These are phyloP conservation scores for Perdix hodgsoniae DNA, from an alignment of 2,797 vertebrate genomes.

Conservation along the genomic window DNA sequence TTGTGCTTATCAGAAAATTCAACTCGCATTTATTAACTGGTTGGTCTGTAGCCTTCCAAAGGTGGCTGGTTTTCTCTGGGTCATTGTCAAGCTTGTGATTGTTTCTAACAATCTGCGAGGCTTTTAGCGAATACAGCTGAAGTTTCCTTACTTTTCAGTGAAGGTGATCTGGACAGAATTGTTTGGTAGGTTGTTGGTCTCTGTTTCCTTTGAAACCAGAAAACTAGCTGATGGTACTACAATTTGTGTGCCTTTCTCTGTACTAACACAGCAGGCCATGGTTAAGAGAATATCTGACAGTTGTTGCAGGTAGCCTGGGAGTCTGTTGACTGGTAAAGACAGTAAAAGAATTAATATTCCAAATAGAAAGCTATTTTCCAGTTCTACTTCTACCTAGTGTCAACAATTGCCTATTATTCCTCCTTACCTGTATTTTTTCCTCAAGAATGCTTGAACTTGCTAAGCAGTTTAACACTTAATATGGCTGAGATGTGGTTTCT, in stretches of 20 bases:
- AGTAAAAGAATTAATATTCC: not conserved
- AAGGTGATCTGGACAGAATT: not conserved
- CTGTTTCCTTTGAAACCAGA: not conserved
- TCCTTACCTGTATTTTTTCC: not conserved
- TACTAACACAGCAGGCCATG: not conserved
- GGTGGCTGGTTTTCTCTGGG: not conserved
- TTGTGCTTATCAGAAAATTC: not conserved
- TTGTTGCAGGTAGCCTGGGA: not conserved
- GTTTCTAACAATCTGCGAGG: not conserved
- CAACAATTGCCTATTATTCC: not conserved
- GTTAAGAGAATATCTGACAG: not conserved
- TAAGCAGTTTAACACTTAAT: not conserved
- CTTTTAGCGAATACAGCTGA: not conserved
- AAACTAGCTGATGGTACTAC: not conserved
- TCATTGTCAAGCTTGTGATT: not conserved
- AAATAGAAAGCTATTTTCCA: not conserved
- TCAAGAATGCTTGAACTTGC: not conserved
- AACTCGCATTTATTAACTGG: not conserved
- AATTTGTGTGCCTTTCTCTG: not conserved
- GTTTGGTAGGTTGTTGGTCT: not conserved
- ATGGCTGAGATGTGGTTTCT: not conserved
- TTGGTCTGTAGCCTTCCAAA: not conserved
- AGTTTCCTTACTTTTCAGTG: not conserved
- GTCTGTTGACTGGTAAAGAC: not conserved
- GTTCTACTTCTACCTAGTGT: not conserved